Evolutionary conservation across 2,797 vertebrate genomes (phyloP).

Genomic region (Cirrhinus mrigala): DNA sequence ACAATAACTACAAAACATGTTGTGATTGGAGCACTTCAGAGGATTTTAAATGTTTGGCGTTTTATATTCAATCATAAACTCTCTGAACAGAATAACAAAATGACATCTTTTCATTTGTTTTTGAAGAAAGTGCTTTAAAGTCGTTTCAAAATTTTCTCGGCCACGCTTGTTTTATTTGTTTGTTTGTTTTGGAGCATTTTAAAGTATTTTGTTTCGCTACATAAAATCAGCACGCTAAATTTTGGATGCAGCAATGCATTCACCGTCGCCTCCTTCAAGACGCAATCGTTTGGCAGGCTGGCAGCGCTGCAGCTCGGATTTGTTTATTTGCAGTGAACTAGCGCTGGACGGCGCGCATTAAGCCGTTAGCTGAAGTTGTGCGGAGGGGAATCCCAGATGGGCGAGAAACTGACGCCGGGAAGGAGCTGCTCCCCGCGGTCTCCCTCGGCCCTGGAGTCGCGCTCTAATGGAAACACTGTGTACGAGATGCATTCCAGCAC

Average conservation of each 20-base stretch:
- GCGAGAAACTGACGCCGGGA: conserved; percentile 87
- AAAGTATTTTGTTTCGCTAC: not conserved
- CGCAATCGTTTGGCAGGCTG: conserved; percentile 7
- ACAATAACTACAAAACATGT: not conserved
- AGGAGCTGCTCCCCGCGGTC: conserved; percentile 82
- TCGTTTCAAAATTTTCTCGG: not conserved
- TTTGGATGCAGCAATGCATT: not conserved
- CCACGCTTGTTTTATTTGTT: not conserved
- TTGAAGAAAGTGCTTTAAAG: not conserved
- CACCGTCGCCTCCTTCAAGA: not conserved
- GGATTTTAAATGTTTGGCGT: not conserved
- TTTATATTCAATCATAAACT: not conserved
- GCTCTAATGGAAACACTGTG: conserved; percentile 93
- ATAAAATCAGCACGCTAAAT: not conserved
- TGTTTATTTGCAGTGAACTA: conserved; percentile 83
- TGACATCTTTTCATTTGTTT: not conserved
- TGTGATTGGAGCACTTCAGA: not conserved
- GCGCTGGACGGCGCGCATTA: conserved; percentile 81
- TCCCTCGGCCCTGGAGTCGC: conserved; percentile 72
- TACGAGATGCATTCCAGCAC: conserved; percentile 92
- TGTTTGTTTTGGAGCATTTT: conserved; percentile 3
- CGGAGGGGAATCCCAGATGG: conserved; percentile 86
- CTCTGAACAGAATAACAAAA: conserved; percentile 11
- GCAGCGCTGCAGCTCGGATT: conserved; percentile 54
- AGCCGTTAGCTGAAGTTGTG: conserved; percentile 69